phyloP scores from a whole-genome alignment of 2,797 vertebrate genomes.

The Tapera naevia region DNA sequence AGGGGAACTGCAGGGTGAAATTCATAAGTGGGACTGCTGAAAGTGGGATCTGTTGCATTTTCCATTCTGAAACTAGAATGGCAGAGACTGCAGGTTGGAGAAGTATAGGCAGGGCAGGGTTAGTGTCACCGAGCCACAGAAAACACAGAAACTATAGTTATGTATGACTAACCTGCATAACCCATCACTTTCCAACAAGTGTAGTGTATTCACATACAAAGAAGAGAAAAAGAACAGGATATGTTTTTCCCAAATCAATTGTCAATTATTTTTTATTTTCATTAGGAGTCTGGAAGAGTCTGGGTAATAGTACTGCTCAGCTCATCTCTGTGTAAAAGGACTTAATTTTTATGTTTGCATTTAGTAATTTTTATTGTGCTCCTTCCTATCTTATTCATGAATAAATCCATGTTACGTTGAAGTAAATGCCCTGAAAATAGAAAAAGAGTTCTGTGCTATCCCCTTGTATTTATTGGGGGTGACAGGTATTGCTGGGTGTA shows the following conservation, averaged over 20 bases:
- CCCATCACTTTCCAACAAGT: neutral
- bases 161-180: neutral
- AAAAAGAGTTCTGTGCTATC: constrained; percentile 6
- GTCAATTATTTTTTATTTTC: constrained; percentile 35
- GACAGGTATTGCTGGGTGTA: constrained; percentile 42
- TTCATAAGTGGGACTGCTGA: neutral
- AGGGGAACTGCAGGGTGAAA: neutral
- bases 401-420: constrained; percentile 52
- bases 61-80: neutral
- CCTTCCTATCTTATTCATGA: constrained; percentile 47
- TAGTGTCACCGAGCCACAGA: neutral
- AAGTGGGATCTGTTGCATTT: neutral
- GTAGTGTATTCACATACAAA: neutral
- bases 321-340: constrained; percentile 8
- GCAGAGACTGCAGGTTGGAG: neutral
- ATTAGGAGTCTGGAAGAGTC: constrained; percentile 31
- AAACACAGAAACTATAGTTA: neutral
- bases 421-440: constrained; percentile 50
- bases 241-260: neutral
- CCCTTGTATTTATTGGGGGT: constrained; percentile 37
- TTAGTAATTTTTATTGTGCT: constrained; percentile 66
- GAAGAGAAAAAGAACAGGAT: neutral
- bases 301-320: neutral
- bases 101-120: neutral
- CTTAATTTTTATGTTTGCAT: constrained; percentile 67